Base-by-base conservation (phyloP, 2,113 vertebrate genomes). In the Ciconia maguari region DNA sequence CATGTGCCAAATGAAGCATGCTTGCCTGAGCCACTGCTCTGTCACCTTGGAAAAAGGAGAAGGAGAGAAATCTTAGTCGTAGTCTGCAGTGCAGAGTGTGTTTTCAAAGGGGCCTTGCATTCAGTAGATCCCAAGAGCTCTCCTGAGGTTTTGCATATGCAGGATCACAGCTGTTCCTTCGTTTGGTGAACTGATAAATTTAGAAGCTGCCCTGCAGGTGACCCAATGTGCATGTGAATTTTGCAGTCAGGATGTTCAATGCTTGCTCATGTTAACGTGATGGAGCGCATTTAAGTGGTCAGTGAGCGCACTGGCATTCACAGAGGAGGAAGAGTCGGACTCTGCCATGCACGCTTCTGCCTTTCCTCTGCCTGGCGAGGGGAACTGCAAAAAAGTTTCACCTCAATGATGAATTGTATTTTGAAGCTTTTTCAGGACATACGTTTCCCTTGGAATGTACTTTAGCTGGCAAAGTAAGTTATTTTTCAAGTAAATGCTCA, bases 191-290 rank as follows among this genome's bases (percentile, higher is more conserved):
- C 58, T 30, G 66, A 69, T 61, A 80, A 61, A 86, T 93, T 69
- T 77, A 83, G 91, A 77, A 69, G 79, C 49, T 90, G 68, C 71
- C 70, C 82, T 92, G 90, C 94, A 93, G 92, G 82, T 93, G 89
- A 66, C 71, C 75, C 51, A 46, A 1, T 21, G 34, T 71, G 74
- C 42, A 64, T 55, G 55, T 68, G 74, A 68, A 18, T 92, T 83
- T 85, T 88, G 89, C 48, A 85, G 88, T 79, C 66, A 11, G 0
- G 0, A 5, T 15, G 7, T 69, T 90, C 32, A 44, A 1, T 46
- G 27, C n/a, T 93, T 80, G 58, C 30, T 89, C 18, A 19, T 57
- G 26, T 83, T 93, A 36, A 21, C 32, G 75, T 71, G 65, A 36
- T 70, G 71, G 62, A 80, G 13, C 0, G 0, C 21, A 13, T 44